A percentile compares a stretch with the other conserved stretches of the same genome.
Evolutionary conservation across 2,113 vertebrate genomes (phyloP).

Genomic region (Erythrocercus mccallii): DNA sequence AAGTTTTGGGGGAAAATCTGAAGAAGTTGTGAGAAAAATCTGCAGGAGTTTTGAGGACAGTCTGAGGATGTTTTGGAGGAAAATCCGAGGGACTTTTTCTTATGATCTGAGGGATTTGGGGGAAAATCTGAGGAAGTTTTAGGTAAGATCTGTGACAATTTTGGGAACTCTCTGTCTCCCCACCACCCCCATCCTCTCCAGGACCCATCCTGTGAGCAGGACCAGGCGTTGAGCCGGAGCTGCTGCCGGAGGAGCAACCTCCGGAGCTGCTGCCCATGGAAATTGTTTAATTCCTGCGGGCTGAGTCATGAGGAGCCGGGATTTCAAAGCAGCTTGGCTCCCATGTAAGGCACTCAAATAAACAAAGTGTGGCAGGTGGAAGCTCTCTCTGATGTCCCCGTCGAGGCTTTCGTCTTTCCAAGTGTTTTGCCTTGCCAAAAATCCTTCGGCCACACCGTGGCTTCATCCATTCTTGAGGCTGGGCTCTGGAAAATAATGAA

Average conservation of each 20-base stretch:
- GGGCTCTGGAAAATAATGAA: constrained; percentile 28
- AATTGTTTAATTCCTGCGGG: constrained; percentile 56
- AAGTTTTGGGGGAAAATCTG: background rate
- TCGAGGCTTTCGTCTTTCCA: background rate
- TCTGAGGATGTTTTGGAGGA: background rate
- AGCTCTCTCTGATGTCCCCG: constrained; percentile 50
- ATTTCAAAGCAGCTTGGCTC: constrained; percentile 60
- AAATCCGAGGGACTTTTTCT: background rate
- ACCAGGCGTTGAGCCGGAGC: background rate
- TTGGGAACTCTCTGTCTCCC: background rate
- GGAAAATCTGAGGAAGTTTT: background rate
- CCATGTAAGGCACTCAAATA: constrained; percentile 63
- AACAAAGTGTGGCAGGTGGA: constrained; percentile 63
- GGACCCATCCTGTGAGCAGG: fast-evolving
- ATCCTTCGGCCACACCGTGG: background rate
- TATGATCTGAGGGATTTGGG: too few species aligned
- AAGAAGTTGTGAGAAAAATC: background rate
- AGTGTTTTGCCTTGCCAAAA: background rate
- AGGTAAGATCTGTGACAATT: too few species aligned
- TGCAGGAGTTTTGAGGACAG: too few species aligned
- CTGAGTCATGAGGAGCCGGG: constrained; percentile 43
- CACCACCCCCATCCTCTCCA: background rate
- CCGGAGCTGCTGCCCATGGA: constrained; percentile 23
- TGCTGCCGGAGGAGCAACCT: background rate
- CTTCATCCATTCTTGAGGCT: constrained; percentile 27